phyloP scores from a whole-genome alignment of 2,113 vertebrate genomes.

The Orthonyx spaldingii region DNA sequence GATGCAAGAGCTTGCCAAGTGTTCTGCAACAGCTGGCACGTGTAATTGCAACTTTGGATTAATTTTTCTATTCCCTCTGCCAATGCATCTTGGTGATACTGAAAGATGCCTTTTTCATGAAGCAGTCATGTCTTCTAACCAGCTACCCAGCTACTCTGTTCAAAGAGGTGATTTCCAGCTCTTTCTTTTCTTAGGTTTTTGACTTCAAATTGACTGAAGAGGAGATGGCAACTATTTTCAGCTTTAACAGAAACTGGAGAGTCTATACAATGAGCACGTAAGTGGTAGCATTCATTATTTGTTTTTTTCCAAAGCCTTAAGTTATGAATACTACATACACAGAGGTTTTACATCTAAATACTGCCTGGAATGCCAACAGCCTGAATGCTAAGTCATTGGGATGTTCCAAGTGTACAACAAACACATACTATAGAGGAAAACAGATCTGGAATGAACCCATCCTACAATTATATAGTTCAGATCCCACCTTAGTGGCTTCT shows the following conservation, averaged over 20 bases:
- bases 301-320: not conserved
- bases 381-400: not conserved
- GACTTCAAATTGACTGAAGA: slow-evolving; percentile 82
- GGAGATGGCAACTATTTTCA: slow-evolving; percentile 79
- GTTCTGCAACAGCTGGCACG: not conserved
- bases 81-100: not conserved
- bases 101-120: not conserved
- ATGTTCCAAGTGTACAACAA: not conserved
- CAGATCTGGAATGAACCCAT: not conserved
- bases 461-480: not conserved
- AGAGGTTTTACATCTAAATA: not conserved
- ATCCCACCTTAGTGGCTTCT: not conserved
- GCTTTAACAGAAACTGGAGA: slow-evolving; percentile 84
- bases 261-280: slow-evolving; percentile 75
- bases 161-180: not conserved
- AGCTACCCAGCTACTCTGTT: too few relatives aligned
- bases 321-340: not conserved
- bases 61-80: not conserved
- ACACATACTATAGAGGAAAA: not conserved
- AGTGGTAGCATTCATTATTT: slow-evolving; percentile 20
- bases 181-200: slow-evolving; percentile 76
- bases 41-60: not conserved
- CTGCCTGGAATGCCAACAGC: not conserved
- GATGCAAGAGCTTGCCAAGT: not conserved
- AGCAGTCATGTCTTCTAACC: not conserved